Percentiles rank a stretch among this genome's conserved stretches.
Conservation (phyloP, 2,797 vertebrate species). For the Aldrovandia affinis region DNA sequence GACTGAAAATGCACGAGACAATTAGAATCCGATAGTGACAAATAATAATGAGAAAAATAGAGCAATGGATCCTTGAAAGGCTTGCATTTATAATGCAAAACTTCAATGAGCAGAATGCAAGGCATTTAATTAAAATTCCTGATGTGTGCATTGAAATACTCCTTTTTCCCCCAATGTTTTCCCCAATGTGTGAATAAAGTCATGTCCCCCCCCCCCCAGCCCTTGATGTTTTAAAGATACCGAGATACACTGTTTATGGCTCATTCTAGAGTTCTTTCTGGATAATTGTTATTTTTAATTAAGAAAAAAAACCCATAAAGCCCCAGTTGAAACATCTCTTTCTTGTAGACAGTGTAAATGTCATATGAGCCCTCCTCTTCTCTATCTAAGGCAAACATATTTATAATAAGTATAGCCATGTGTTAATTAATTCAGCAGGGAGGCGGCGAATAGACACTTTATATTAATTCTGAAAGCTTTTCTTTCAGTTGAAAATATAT, state of each 20-base stretch:
- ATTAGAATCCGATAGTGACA: constrained; percentile 11
- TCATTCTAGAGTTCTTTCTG: constrained; percentile 16
- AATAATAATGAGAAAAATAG: constrained; percentile 14
- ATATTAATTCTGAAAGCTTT: constrained; percentile 27
- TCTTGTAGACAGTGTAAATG: constrained; percentile 27
- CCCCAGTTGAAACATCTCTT: constrained; percentile 36
- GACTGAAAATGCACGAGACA: background rate
- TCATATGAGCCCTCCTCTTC: constrained; percentile 25
- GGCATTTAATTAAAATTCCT: constrained; percentile 31
- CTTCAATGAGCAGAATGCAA: constrained; percentile 2
- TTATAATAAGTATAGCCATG: constrained; percentile 35
- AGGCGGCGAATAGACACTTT: constrained; percentile 12
- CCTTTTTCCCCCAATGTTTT: constrained; percentile 19
- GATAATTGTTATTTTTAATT: constrained; percentile 39
- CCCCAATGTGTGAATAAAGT: constrained; percentile 30
- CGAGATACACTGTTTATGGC: constrained; percentile 17
- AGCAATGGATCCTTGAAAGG: constrained; percentile 1
- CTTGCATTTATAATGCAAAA: constrained; percentile 15
- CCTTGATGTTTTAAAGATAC: constrained; percentile 31
- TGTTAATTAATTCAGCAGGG: constrained; percentile 33
- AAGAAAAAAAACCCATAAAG: constrained; percentile 26
- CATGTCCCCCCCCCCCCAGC: constrained; percentile 17
- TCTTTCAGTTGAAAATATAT: constrained; percentile 24
- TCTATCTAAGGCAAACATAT: constrained; percentile 33
- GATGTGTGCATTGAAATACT: constrained; percentile 23